Base-by-base conservation (phyloP, 2,888 invertebrate genomes). In the Sarcophaga subvicina region DNA sequence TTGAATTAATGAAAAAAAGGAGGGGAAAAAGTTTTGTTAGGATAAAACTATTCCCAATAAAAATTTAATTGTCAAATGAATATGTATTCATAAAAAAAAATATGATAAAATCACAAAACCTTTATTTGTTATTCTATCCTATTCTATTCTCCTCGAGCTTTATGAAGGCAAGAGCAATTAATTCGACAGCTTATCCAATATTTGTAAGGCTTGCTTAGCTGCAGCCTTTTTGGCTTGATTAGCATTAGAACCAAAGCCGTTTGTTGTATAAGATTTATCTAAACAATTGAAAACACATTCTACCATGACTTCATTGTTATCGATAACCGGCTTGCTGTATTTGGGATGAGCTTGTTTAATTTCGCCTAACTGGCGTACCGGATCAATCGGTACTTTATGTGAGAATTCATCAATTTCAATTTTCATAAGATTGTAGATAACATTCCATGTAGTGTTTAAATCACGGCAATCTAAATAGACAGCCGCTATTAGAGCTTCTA, bases 401-500 rank as follows among this genome's bases (percentile, higher is more conserved):
- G 97, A 96, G 93, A 99, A 99, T 84, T 95, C 93, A 77, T 96
- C 96, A 20, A 99, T 96, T 93, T 98, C 98, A n/a, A 95, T 95
- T 91, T 96, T 95, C 97, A 99, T 98, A 64, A 99, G 94, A 72
- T 95, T 94, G 92, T 97, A 97, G 88, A 97, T 95, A 0, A 99
- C 96, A 49, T 94, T 93, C 99, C 97, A 99, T n/a, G 97, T 96
- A 0, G 91, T 92, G 11, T 94, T 90, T n/a, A 98, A 92, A 91
- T 96, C 94, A 90, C 97, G 96, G 45, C 95, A 96, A 93, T 99
- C 99, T 67, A 99, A 93, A 93, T 95, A 98, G n/a, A 98, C 95
- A 0, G 99, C 99, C 1, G 98, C 99, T 27, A 97, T 96, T 0
- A 98, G 91, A 0, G 99, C 97, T 93, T 99, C 99, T 93, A 99